Conservation (phyloP, 1,140 invertebrate genomes). For the Delia radicum region DNA sequence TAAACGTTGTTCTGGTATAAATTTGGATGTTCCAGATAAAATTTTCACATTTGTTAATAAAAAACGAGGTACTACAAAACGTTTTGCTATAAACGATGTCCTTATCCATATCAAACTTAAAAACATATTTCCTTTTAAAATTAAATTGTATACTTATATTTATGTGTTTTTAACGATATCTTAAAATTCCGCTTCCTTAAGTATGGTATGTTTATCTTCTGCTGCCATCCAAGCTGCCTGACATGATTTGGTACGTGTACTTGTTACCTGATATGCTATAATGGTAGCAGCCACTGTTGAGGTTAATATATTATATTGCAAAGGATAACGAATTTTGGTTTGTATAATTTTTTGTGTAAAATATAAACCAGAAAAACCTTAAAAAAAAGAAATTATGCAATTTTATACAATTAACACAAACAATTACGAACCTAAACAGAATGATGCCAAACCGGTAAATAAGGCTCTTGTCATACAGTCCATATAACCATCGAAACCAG, state of each 20-base stretch:
- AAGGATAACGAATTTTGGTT: conserved; percentile 51
- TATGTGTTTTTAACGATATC: neutral
- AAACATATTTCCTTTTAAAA: neutral
- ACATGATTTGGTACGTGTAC: conserved; percentile 53
- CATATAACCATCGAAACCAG: conserved; percentile 58
- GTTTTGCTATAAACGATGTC: neutral
- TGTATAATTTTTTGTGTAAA: conserved; percentile 55
- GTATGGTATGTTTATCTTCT: conserved; percentile 57
- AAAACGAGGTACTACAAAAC: neutral
- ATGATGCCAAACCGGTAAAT: conserved; percentile 57
- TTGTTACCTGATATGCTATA: conserved; percentile 55
- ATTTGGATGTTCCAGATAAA: neutral
- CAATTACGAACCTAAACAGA: conserved; percentile 54
- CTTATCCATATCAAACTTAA: neutral
- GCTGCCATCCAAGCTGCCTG: conserved; percentile 59
- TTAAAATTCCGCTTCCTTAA: conserved; percentile 39
- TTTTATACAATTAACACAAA: conserved; percentile 19
- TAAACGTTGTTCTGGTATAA: conserved; percentile 19
- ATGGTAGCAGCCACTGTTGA: conserved; percentile 51
- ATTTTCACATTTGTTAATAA: neutral
- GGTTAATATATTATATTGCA: conserved; percentile 52
- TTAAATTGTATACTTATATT: neutral
- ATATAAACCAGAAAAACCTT: conserved; percentile 57
- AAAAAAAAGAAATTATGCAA: conserved; percentile 45
- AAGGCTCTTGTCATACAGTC: conserved; percentile 60